A percentile compares a stretch with the other conserved stretches of the same genome.
phyloP scores from a whole-genome alignment of 2,888 invertebrate species.

The Drosophila buzzatii region DNA sequence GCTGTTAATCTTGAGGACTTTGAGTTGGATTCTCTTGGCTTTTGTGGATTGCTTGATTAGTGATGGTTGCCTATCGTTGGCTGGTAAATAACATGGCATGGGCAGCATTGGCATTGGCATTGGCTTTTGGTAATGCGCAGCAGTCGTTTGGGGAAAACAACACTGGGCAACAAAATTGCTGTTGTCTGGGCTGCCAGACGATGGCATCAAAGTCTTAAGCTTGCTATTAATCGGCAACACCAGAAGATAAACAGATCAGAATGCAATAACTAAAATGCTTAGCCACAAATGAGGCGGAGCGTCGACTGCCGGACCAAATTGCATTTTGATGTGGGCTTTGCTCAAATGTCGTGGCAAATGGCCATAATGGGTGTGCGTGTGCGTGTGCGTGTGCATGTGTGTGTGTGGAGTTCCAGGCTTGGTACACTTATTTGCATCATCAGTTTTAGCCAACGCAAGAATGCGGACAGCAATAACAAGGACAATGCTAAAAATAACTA shows the following conservation, averaged over 20 bases:
- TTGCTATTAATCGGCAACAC: constrained; percentile 58
- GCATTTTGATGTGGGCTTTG: constrained; percentile 15
- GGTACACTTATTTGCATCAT: constrained; percentile 67
- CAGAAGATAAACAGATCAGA: constrained; percentile 52
- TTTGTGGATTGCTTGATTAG: constrained; percentile 7
- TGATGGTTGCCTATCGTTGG: constrained; percentile 7
- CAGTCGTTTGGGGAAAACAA: constrained; percentile 7
- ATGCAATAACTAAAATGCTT: constrained; percentile 55
- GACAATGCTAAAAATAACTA: constrained; percentile 73
- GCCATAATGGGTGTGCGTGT: neutral
- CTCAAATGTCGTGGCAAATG: constrained; percentile 15
- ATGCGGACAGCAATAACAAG: constrained; percentile 41
- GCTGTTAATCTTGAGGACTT: neutral
- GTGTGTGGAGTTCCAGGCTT: constrained; percentile 12
- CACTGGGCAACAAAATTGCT: constrained; percentile 15
- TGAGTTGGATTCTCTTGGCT: constrained; percentile 4
- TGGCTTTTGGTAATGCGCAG: constrained; percentile 27
- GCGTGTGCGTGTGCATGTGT: neutral
- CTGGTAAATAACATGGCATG: constrained; percentile 3
- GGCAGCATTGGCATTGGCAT: constrained; percentile 7
- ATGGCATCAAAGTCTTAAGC: constrained; percentile 44
- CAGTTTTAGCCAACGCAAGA: constrained; percentile 39
- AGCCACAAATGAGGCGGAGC: neutral
- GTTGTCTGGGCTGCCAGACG: constrained; percentile 31
- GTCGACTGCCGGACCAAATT: neutral